Conservation (phyloP, 1,140 invertebrate species). For the Melitaea cinxia region DNA sequence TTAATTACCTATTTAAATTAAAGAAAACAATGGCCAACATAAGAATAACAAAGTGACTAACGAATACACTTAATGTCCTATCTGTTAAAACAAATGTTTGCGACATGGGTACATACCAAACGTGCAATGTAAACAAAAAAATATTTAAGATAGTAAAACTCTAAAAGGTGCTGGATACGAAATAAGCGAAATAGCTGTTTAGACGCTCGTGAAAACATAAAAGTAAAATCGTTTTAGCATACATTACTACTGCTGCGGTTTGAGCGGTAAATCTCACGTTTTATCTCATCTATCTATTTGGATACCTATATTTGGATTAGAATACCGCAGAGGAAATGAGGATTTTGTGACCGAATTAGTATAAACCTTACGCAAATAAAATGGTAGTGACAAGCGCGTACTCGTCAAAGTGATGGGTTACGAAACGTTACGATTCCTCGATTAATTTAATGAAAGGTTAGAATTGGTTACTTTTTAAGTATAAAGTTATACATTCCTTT, state of each 20-base stretch:
- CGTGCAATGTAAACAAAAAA: not conserved
- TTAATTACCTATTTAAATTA: slow-evolving; percentile 7
- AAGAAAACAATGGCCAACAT: not conserved
- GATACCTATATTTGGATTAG: slow-evolving; percentile 13
- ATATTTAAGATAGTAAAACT: not conserved
- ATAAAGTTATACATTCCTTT: not conserved
- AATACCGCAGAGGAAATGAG: slow-evolving; percentile 16
- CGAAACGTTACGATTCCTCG: not conserved
- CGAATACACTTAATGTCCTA: no score
- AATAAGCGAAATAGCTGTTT: slow-evolving; percentile 16
- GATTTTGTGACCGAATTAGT: slow-evolving; percentile 12
- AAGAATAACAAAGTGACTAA: not conserved
- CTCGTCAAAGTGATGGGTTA: not conserved
- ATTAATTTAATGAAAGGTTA: not conserved
- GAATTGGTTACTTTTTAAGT: not conserved
- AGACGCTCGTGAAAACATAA: slow-evolving; percentile 11
- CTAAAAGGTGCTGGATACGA: not conserved
- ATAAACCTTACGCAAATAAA: not conserved
- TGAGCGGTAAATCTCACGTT: slow-evolving; percentile 30
- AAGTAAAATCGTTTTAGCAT: slow-evolving; percentile 34
- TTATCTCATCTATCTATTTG: slow-evolving; percentile 31
- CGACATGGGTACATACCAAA: no score
- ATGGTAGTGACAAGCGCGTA: not conserved
- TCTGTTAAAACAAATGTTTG: no score
- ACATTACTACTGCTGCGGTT: slow-evolving; percentile 17